phyloP scores from a whole-genome alignment of 2,113 vertebrate genomes.

The Cyanocitta stelleri region DNA sequence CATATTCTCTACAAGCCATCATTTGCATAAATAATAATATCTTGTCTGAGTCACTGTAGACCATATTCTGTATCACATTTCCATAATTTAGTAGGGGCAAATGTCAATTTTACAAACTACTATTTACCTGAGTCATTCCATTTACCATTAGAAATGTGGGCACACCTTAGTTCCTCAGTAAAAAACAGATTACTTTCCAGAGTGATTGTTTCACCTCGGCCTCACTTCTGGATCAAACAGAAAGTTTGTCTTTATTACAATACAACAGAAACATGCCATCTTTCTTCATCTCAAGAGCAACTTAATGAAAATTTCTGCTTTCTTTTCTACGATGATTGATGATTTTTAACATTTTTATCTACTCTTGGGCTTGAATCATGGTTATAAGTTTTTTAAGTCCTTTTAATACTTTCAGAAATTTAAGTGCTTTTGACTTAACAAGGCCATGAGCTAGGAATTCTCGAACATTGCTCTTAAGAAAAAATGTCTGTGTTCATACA shows the following conservation, averaged over 20 bases:
- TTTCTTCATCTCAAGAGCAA: neutral
- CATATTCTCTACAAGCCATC: neutral
- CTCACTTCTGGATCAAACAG: neutral
- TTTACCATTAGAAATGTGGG: neutral
- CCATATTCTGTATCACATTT: neutral
- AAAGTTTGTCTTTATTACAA: neutral
- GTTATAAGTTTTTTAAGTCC: neutral
- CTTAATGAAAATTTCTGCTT: neutral
- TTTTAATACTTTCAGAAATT: neutral
- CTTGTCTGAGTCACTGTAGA: neutral
- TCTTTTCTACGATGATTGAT: neutral
- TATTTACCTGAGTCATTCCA: neutral
- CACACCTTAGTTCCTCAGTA: neutral
- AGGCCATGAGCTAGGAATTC: neutral
- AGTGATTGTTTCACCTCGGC: neutral
- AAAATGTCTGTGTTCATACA: neutral
- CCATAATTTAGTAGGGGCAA: neutral
- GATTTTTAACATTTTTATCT: conserved; percentile 22
- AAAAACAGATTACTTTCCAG: neutral
- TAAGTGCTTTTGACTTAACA: conserved; percentile 34
- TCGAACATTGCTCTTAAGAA: neutral
- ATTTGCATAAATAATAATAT: neutral
- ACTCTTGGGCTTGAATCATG: neutral
- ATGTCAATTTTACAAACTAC: neutral
- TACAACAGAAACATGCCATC: neutral